Percentiles rank a stretch among this genome's conserved stretches.
phyloP scores from a whole-genome alignment of 2,797 vertebrate species.

The Lagothrix lagotricha region DNA sequence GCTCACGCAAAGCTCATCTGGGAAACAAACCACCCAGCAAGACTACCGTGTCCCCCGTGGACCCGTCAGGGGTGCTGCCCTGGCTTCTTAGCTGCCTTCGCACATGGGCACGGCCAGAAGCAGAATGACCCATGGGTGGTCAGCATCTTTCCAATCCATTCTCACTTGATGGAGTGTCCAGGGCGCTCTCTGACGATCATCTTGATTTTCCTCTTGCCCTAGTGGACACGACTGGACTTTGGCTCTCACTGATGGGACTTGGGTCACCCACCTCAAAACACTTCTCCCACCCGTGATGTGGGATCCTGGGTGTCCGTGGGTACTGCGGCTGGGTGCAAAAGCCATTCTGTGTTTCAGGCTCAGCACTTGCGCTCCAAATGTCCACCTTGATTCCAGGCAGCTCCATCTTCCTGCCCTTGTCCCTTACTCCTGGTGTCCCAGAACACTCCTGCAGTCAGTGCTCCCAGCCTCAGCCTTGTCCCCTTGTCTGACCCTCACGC shows the following conservation, averaged over 20 bases:
- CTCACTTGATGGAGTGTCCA: accelerated
- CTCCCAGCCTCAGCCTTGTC: background rate
- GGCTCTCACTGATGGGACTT: background rate
- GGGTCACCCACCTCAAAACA: background rate
- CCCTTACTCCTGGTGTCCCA: no score
- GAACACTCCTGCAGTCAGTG: accelerated
- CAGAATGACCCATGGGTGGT: background rate
- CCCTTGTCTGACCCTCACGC: accelerated
- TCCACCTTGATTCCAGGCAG: background rate
- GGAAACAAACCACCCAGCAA: accelerated
- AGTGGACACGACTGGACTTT: background rate
- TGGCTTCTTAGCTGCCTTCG: background rate
- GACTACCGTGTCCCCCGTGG: accelerated
- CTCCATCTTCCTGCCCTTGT: background rate
- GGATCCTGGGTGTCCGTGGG: no score
- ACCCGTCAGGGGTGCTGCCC: background rate
- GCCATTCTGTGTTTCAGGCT: no score
- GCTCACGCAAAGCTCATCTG: accelerated
- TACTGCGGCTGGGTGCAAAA: background rate
- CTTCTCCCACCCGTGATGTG: accelerated
- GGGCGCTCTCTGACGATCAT: background rate
- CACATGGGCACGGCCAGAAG: background rate
- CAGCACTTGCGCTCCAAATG: no score
- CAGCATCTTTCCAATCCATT: accelerated
- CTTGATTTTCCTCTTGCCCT: background rate